These are phyloP conservation scores for Microdon myrmicae DNA, from an alignment of 2,888 invertebrate genomes.

Conservation along the genomic window DNA sequence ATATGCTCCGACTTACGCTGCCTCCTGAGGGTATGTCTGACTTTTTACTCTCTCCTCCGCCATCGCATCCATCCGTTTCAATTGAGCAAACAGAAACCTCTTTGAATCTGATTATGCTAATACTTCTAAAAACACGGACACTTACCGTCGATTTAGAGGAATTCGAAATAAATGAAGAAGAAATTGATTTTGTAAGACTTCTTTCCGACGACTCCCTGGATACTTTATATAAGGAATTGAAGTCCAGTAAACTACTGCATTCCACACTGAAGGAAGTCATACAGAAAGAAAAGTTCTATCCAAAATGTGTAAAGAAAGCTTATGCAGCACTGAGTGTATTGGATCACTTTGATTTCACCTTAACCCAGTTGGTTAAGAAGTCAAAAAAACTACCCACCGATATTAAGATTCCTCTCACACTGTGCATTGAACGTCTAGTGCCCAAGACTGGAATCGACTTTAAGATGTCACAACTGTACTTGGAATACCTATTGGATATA, in stretches of 20 bases:
- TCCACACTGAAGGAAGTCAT: conserved; percentile 33
- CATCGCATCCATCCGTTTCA: conserved; percentile 48
- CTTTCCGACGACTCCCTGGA: conserved; percentile 40
- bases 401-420: conserved; percentile 57
- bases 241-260: conserved; percentile 43
- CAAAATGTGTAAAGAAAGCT: conserved; percentile 55
- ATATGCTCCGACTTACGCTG: conserved; percentile 57
- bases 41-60: conserved; percentile 53
- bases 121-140: conserved; percentile 53
- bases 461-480: conserved; percentile 52
- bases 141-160: conserved; percentile 54
- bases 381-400: conserved; percentile 55
- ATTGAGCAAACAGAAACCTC: conserved; percentile 57
- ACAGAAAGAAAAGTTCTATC: conserved; percentile 54
- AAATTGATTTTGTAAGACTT: conserved; percentile 53
- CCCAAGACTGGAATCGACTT: conserved; percentile 45
- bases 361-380: conserved; percentile 48
- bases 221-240: conserved; percentile 47
- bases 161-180: conserved; percentile 54
- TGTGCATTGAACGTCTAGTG: conserved; percentile 58
- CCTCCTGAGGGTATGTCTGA: conserved; percentile 52
- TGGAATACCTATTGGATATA: conserved; percentile 57
- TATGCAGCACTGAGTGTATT: conserved; percentile 58
- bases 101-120: conserved; percentile 58
- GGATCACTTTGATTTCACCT: conserved; percentile 53